Conservation (phyloP, 2,797 vertebrate genomes). For the Kryptolebias ocellatus region DNA sequence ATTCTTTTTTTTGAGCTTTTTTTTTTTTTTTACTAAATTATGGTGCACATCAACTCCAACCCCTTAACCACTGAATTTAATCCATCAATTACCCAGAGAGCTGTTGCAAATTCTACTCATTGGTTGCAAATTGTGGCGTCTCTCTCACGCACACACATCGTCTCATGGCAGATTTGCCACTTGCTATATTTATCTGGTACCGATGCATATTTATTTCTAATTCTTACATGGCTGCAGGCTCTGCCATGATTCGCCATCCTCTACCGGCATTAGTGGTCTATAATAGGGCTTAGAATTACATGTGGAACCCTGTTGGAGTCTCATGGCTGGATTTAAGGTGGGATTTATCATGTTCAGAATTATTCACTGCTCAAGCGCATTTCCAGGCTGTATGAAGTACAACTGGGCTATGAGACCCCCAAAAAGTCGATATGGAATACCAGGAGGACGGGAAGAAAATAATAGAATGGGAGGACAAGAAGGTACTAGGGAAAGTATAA, state of each 20-base stretch:
- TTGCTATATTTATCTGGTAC: conserved; percentile 86
- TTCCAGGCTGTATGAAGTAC: conserved; percentile 73
- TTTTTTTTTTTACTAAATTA: conserved; percentile 78
- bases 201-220: conserved; percentile 88
- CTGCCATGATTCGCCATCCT: conserved; percentile 84
- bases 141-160: conserved; percentile 59
- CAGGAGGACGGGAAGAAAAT: conserved; percentile 57
- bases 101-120: conserved; percentile 82
- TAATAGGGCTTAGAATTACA: conserved; percentile 87
- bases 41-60: conserved; percentile 79
- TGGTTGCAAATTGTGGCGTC: conserved; percentile 79
- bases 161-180: conserved; percentile 82
- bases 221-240: conserved; percentile 86
- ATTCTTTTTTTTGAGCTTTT: conserved; percentile 74
- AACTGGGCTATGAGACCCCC: conserved; percentile 70
- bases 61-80: conserved; percentile 83
- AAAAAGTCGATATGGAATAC: conserved; percentile 74
- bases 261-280: conserved; percentile 83
- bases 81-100: conserved; percentile 86
- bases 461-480: conserved; percentile 65
- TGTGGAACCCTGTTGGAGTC: conserved; percentile 84
- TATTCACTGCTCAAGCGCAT: conserved; percentile 80
- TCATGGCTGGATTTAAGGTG: conserved; percentile 84
- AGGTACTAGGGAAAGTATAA: conserved; percentile 47
- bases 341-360: conserved; percentile 86